Conservation (phyloP, 2,888 invertebrate species). For the Panorpa germanica region DNA sequence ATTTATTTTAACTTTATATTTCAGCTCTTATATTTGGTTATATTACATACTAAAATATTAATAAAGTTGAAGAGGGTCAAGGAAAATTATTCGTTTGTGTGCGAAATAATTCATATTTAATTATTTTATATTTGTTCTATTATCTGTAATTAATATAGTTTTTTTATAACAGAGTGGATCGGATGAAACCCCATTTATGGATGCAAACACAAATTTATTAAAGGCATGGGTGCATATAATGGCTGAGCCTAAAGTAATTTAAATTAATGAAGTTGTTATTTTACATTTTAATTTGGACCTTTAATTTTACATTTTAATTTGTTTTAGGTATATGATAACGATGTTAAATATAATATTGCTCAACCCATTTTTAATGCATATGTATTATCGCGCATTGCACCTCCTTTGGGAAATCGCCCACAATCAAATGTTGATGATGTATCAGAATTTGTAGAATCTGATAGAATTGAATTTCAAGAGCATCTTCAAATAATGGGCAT, state of each 20-base stretch:
- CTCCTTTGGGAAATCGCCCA: constrained; percentile 48
- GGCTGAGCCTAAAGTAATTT: constrained; percentile 22
- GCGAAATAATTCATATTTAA: no score
- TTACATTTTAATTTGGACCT: no score
- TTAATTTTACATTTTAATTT: no score
- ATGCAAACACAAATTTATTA: constrained; percentile 47
- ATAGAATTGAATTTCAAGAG: constrained; percentile 42
- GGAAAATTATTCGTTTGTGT: no score
- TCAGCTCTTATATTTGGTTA: no score
- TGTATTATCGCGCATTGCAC: constrained; percentile 57
- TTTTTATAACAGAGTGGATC: constrained; percentile 21
- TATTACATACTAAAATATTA: no score
- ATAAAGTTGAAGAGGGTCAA: no score
- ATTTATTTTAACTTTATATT: no score
- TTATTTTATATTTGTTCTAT: no score
- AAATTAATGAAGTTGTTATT: no score
- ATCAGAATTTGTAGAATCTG: constrained; percentile 42
- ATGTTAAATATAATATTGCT: constrained; percentile 21
- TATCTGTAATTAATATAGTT: constrained; percentile 3
- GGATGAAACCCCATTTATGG: constrained; percentile 35
- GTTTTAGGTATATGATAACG: constrained; percentile 21
- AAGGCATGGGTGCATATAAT: constrained; percentile 45
- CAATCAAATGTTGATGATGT: constrained; percentile 32
- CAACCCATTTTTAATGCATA: constrained; percentile 59
- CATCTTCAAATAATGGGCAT: constrained; percentile 57